phyloP scores from a whole-genome alignment of 2,797 vertebrate species.

The Sebastes nivosus region DNA sequence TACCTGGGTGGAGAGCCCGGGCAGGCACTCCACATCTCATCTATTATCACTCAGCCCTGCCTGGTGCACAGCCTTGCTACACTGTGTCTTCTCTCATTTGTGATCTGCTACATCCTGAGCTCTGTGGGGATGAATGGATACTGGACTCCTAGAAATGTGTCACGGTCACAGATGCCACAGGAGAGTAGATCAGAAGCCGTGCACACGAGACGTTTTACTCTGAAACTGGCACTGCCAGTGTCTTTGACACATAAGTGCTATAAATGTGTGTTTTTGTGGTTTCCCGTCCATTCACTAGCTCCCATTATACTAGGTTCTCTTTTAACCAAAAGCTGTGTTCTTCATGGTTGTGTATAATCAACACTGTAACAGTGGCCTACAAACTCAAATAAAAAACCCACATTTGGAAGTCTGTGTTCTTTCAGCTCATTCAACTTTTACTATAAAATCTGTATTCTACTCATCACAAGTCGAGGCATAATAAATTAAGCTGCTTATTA shows the following conservation, averaged over 20 bases:
- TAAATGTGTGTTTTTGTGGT: background rate
- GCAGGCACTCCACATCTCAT: constrained; percentile 77
- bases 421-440: background rate
- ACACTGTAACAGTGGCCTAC: background rate
- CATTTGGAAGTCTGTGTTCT: background rate
- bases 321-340: background rate
- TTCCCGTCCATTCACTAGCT: background rate
- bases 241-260: constrained; percentile 12
- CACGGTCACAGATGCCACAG: constrained; percentile 58
- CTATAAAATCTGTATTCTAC: background rate
- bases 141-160: constrained; percentile 61
- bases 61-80: constrained; percentile 63
- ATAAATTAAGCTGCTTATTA: background rate
- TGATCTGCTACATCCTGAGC: constrained; percentile 63
- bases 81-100: constrained; percentile 71
- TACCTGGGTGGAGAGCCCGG: constrained; percentile 69
- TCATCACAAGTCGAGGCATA: background rate
- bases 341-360: background rate
- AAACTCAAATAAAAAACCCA: constrained; percentile 23
- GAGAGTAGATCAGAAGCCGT: constrained; percentile 43
- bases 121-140: constrained; percentile 58
- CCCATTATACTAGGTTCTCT: background rate
- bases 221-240: background rate
- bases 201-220: constrained; percentile 18
- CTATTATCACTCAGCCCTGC: constrained; percentile 75